phyloP scores from a whole-genome alignment of 2,113 vertebrate species.

The Petrocephalus microphthalmus region DNA sequence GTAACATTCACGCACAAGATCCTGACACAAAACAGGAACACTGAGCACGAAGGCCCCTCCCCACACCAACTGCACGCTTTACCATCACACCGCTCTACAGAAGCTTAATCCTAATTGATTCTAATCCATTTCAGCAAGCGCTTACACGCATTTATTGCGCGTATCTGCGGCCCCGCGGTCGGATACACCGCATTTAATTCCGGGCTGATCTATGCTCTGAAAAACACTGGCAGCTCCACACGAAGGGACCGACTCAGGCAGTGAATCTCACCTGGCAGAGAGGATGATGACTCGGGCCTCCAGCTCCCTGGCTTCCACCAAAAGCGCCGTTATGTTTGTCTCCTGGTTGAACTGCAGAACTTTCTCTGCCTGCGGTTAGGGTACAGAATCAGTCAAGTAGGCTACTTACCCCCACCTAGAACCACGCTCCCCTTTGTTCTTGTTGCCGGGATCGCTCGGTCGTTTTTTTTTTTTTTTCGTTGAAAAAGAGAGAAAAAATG shows the following conservation, averaged over 20 bases:
- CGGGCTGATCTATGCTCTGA: background rate
- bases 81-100: background rate
- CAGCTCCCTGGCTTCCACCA: conserved; percentile 93
- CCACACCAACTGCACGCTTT: background rate
- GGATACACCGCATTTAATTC: background rate
- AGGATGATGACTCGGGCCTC: conserved; percentile 97
- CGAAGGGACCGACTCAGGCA: background rate
- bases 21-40: background rate
- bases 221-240: background rate
- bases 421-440: conserved; percentile 71
- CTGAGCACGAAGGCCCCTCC: background rate
- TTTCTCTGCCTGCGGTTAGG: conserved; percentile 94
- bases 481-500: conserved; percentile 56
- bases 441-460: conserved; percentile 48
- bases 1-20: background rate
- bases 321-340: conserved; percentile 93
- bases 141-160: background rate
- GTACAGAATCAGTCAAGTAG: conserved; percentile 64
- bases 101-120: no score
- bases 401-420: conserved; percentile 55
- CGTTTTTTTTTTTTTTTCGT: conserved; percentile 27
- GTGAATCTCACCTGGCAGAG: conserved; percentile 78
- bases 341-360: conserved; percentile 98
- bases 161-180: background rate
- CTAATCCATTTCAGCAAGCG: background rate